phyloP scores from a whole-genome alignment of 1,140 invertebrate genomes.

The Drosophila erecta region DNA sequence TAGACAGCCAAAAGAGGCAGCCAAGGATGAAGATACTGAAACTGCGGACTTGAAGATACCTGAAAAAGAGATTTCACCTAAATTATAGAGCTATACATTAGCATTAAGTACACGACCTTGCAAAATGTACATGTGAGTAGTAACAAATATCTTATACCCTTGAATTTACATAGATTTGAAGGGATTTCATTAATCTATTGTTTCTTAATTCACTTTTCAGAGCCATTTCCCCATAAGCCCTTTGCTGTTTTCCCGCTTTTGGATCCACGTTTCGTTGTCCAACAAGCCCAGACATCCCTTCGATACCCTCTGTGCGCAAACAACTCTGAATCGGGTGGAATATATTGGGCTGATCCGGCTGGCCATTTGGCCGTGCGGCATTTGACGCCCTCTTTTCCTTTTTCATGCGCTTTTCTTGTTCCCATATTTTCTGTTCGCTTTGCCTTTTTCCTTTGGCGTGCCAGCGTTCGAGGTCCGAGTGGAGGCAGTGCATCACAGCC shows the following conservation, averaged over 20 bases:
- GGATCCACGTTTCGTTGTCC: not conserved
- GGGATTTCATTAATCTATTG: too few species aligned
- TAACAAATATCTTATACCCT: too few species aligned
- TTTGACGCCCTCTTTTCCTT: constrained; percentile 46
- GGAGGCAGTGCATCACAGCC: constrained; percentile 39
- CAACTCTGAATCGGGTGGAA: constrained; percentile 14
- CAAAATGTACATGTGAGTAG: too few species aligned
- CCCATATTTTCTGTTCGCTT: constrained; percentile 14
- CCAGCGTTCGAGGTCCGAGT: constrained; percentile 61
- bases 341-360: constrained; percentile 30
- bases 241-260: too few species aligned
- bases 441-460: constrained; percentile 11
- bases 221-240: too few species aligned
- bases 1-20: constrained; percentile 12
- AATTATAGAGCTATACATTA: too few species aligned
- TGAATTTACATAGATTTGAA: too few species aligned
- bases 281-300: not conserved
- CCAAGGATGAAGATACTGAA: not conserved
- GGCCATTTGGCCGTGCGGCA: constrained; percentile 68
- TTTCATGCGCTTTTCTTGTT: constrained; percentile 5
- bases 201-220: too few species aligned
- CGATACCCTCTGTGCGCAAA: constrained; percentile 17
- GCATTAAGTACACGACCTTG: too few species aligned
- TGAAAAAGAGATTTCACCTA: not conserved
- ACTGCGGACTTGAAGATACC: not conserved